A percentile compares a stretch with the other conserved stretches of the same genome.
Conservation (phyloP, 1,140 invertebrate species). For the Drosophila repletoides region DNA sequence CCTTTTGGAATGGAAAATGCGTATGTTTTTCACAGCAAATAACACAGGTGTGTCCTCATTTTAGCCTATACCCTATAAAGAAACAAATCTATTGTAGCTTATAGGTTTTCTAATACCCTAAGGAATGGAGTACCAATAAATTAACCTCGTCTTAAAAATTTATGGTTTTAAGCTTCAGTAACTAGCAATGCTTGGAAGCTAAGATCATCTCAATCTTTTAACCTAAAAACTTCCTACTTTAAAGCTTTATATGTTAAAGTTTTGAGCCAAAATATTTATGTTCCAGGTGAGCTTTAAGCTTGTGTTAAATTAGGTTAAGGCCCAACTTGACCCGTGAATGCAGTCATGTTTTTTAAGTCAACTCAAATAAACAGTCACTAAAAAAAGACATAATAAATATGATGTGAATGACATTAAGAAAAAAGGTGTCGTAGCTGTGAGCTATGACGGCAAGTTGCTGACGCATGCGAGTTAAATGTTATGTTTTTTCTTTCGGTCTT, state of each 20-base stretch:
- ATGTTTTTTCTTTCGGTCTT: neutral
- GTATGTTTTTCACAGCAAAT: neutral
- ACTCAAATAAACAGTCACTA: no score
- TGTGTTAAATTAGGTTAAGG: no score
- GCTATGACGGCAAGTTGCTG: constrained; percentile 28
- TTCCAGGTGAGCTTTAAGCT: no score
- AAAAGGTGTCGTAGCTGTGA: constrained; percentile 11
- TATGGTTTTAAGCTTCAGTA: neutral
- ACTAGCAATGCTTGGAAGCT: neutral
- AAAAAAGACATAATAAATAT: neutral
- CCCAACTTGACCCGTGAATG: no score
- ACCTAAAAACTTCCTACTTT: neutral
- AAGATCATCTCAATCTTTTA: neutral
- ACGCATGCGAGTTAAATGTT: constrained; percentile 21
- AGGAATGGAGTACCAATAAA: no score
- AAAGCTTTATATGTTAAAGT: no score
- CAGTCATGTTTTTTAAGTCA: no score
- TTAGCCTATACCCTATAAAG: neutral
- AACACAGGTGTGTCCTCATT: neutral
- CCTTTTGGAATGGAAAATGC: constrained; percentile 1
- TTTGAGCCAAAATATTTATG: no score
- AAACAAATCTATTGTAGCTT: neutral
- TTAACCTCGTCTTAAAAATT: no score
- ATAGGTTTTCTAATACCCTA: neutral
- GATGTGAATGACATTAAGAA: neutral